Base-by-base conservation (phyloP, 2,888 invertebrate genomes). In the Xylocampa areola region DNA sequence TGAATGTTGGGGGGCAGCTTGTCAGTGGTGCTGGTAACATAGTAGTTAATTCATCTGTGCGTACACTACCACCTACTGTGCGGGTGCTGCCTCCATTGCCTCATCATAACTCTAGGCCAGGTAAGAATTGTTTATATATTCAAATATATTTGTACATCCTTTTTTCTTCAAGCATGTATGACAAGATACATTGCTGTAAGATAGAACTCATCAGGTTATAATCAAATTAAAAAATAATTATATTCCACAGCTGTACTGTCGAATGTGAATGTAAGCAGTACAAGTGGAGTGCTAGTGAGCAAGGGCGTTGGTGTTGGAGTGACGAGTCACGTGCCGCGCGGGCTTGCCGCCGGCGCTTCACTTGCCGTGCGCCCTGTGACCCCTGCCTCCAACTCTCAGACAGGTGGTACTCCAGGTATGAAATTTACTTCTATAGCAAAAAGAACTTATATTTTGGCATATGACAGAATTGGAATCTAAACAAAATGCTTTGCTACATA, bases 341-440 rank as follows among this genome's bases (percentile, higher is more conserved):
- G 97, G 1, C 95, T 96, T 11, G 96, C 96, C 0, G 96, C 96
- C 8, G 97, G 96, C 2, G 97, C 97, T 0, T 96, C 96, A 65
- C 94, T 97, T 14, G 95, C 96, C 8, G 96, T 96, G 5, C 96
- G 96, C 0, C 95, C 96, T 50, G 95, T 96, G 4, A 95, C 95
- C 10, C 95, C 95, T 1, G 90, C 94, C 2, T 81, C 85, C 1
- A 76, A 81, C 11, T 71, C 85, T 2, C 88, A 87, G 53, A 85
- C 85, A 35, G 80, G 79, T 37, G 75, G 79, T 23, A 14, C 23
- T 17, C 52, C 33, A 35, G 37, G 54, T 57, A 13, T 1, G 6
- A 8, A 8, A 25, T 8, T 4, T 25, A 21, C 5, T 21, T 21
- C 21, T 2, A 21, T 2, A 21, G 2, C 2, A 21, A 21, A 21